Evolutionary conservation across 2,888 invertebrate species (phyloP).

Genomic region (Acrobasis suavella): DNA sequence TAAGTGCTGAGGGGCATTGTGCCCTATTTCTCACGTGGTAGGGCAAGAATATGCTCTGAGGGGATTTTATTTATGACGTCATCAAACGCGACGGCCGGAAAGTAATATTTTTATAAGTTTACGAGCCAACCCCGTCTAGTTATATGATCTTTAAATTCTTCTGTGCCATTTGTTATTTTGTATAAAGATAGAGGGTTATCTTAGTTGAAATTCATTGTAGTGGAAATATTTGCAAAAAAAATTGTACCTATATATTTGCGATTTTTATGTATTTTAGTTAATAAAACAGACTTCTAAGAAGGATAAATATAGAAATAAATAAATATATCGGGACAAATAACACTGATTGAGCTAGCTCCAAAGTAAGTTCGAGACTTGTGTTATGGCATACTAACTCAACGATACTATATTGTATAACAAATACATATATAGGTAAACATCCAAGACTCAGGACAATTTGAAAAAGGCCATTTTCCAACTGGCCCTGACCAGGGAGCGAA

Average conservation of each 20-base stretch:
- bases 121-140: conserved; percentile 8
- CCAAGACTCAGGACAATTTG: no score
- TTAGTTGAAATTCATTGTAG: background rate
- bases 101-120: conserved; percentile 41
- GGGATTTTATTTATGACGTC: conserved; percentile 61
- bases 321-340: no score
- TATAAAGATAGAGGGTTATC: background rate
- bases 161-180: conserved; percentile 13
- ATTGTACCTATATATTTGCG: background rate
- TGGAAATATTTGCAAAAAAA: background rate
- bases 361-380: no score
- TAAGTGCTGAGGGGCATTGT: conserved; percentile 53
- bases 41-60: conserved; percentile 38
- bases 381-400: no score
- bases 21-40: conserved; percentile 45
- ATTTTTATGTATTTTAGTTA: no score
- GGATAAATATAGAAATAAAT: no score
- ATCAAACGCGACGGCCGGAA: conserved; percentile 53
- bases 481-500: no score
- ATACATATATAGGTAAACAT: no score
- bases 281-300: no score
- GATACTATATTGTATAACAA: no score
- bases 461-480: no score
- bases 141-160: conserved; percentile 19
- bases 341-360: no score